A percentile compares a stretch with the other conserved stretches of the same genome.
Evolutionary conservation across 2,797 vertebrate genomes (phyloP).

Genomic region (Calcarius lapponicus): DNA sequence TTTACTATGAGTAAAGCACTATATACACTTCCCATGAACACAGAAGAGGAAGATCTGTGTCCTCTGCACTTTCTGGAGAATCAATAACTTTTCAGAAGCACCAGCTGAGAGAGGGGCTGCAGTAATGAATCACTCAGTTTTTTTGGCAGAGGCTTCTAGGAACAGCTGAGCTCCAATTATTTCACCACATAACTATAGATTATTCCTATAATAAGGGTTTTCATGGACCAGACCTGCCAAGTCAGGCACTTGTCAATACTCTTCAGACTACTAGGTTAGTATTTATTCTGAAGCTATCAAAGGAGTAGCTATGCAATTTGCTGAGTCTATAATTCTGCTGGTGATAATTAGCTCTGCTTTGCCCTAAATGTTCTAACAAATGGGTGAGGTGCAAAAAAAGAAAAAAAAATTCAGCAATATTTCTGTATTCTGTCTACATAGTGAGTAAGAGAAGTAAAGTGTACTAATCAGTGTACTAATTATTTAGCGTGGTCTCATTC

Average conservation of each 20-base stretch:
- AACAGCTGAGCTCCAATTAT: constrained; percentile 1
- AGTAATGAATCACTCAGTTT: background rate
- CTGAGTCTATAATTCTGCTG: background rate
- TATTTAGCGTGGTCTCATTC: background rate
- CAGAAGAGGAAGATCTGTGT: background rate
- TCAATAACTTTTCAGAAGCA: background rate
- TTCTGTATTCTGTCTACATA: background rate
- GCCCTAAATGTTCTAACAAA: background rate
- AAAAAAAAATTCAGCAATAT: background rate
- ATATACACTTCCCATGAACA: background rate
- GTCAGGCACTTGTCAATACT: background rate
- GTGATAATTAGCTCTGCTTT: constrained; percentile 19
- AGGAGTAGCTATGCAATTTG: background rate
- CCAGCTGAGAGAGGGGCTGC: background rate
- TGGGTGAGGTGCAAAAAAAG: background rate
- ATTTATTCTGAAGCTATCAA: constrained; percentile 14
- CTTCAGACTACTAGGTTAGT: background rate
- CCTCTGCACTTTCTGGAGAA: background rate
- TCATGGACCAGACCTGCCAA: background rate
- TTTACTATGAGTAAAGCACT: background rate
- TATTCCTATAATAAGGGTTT: background rate
- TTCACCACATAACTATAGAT: background rate
- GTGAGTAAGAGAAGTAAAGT: background rate
- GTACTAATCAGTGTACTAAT: background rate
- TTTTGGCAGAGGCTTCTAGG: background rate